phyloP scores from a whole-genome alignment of 2,113 vertebrate genomes.

The cat (Felis catus) region DNA sequence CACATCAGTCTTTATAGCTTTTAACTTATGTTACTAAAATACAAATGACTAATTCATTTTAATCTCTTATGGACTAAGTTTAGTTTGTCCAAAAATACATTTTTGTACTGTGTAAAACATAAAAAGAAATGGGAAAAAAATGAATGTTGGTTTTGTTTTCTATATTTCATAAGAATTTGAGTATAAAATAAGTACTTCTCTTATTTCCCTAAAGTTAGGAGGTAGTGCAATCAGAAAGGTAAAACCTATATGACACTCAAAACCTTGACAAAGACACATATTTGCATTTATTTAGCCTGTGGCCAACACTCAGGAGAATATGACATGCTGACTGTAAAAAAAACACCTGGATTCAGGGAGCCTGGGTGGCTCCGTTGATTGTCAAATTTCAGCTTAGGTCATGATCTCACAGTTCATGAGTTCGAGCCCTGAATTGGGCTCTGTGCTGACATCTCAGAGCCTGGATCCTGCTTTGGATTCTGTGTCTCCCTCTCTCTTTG shows the following conservation, averaged over 20 bases:
- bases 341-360: neutral
- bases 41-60: slow-evolving; percentile 18
- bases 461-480: too few species aligned
- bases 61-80: neutral
- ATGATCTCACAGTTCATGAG: too few species aligned
- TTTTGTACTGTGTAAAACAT: neutral
- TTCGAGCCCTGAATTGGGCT: too few species aligned
- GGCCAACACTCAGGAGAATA: neutral
- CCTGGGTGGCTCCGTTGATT: too few species aligned
- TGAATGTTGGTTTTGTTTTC: neutral
- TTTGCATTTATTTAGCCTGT: neutral
- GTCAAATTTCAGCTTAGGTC: too few species aligned
- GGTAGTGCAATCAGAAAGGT: neutral
- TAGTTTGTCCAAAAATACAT: neutral
- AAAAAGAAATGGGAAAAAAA: neutral
- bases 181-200: neutral
- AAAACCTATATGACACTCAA: neutral
- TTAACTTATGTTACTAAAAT: neutral
- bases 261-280: neutral
- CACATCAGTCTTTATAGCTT: neutral
- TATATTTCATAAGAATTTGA: neutral
- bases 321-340: neutral
- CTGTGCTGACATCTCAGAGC: too few species aligned
- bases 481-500: too few species aligned
- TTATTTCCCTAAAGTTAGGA: neutral